Conservation (phyloP, 2,113 vertebrate species). For the Gavialis gangeticus region DNA sequence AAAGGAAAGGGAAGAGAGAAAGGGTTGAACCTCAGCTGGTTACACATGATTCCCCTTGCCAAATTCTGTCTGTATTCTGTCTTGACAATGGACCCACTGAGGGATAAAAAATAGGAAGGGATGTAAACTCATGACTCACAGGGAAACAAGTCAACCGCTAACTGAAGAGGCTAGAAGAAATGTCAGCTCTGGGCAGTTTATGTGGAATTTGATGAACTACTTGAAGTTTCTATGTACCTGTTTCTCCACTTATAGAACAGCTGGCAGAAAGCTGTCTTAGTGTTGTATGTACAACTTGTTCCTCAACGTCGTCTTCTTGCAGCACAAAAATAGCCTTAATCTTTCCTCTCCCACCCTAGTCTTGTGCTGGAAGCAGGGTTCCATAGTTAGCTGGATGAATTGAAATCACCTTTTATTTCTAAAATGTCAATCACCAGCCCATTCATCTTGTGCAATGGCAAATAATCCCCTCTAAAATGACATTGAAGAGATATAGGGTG, state of each 20-base stretch:
- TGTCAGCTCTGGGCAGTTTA: background rate
- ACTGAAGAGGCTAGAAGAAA: background rate
- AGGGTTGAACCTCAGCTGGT: background rate
- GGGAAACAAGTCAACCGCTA: background rate
- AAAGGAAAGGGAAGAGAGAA: background rate
- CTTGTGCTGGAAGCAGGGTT: background rate
- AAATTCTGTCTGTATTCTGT: background rate
- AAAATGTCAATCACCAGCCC: background rate
- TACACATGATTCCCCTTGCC: background rate
- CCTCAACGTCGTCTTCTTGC: background rate
- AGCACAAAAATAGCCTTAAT: background rate
- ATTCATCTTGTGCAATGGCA: background rate
- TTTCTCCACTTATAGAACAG: background rate
- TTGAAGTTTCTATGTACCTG: background rate
- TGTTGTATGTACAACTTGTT: fast-evolving
- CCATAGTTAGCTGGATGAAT: background rate
- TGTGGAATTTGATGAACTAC: background rate
- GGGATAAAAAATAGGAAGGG: background rate
- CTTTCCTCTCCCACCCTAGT: background rate
- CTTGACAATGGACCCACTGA: background rate
- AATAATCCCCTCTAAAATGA: constrained; percentile 32
- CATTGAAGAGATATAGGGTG: background rate
- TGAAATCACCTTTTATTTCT: background rate
- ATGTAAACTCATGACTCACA: background rate
- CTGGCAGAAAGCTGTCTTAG: background rate